Evolutionary conservation across 1,140 invertebrate species (phyloP).

Genomic region (Zaprionus tsacasi): DNA sequence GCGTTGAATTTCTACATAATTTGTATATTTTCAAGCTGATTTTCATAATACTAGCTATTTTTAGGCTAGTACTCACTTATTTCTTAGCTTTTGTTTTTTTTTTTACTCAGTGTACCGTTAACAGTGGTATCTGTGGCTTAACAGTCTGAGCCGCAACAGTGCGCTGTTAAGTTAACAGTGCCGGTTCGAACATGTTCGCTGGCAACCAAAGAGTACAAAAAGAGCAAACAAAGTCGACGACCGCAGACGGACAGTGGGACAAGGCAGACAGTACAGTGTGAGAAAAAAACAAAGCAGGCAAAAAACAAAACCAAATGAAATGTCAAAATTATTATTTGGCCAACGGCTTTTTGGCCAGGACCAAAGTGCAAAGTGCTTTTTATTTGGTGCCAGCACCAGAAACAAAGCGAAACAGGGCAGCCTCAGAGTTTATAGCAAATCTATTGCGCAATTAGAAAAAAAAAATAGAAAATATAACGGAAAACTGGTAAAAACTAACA

Average conservation of each 20-base stretch:
- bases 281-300: not conserved
- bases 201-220: constrained; percentile 14
- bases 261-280: too few species aligned
- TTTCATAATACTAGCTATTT: too few species aligned
- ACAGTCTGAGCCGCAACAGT: not conserved
- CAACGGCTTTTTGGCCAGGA: not conserved
- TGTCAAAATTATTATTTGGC: constrained; percentile 27
- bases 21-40: too few species aligned
- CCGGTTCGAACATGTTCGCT: constrained; percentile 41
- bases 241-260: too few species aligned
- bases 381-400: too few species aligned
- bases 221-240: not conserved
- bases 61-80: too few species aligned
- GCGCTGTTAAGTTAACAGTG: constrained; percentile 43
- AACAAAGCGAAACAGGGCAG: constrained; percentile 17
- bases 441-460: constrained; percentile 40
- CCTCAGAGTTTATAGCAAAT: constrained; percentile 13
- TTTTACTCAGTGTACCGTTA: too few species aligned
- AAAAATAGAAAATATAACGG: not conserved
- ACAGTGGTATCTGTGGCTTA: not conserved
- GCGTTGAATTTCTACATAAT: too few species aligned
- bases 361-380: not conserved
- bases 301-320: not conserved
- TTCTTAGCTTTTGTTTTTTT: too few species aligned
- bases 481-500: not conserved